Evolutionary conservation across 1,140 invertebrate genomes (phyloP).

Genomic region (Samia ricini): DNA sequence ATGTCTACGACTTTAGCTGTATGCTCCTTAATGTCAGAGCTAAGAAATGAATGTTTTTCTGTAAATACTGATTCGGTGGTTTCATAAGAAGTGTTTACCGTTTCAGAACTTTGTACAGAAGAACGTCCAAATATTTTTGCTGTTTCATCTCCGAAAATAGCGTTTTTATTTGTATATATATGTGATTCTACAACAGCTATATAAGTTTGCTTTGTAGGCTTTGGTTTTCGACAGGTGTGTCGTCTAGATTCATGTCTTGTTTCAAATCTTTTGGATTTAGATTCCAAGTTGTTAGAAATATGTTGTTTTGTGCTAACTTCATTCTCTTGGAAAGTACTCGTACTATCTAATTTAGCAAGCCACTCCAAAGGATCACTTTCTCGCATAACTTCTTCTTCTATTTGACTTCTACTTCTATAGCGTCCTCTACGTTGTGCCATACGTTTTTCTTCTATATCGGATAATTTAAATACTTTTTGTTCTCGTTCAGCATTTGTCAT

Average conservation of each 20-base stretch:
- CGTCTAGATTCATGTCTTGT: slow-evolving; percentile 21
- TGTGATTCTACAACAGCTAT: slow-evolving; percentile 64
- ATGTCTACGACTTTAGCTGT: slow-evolving; percentile 16
- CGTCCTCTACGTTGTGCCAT: slow-evolving; percentile 26
- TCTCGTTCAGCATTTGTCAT: slow-evolving; percentile 19
- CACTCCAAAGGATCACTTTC: slow-evolving; percentile 45
- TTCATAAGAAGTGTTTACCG: slow-evolving; percentile 25
- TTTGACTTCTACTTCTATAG: slow-evolving; percentile 39
- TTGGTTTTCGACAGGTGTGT: slow-evolving; percentile 16
- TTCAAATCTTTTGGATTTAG: slow-evolving; percentile 15
- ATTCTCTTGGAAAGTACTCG: slow-evolving; percentile 26
- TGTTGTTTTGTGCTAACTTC: slow-evolving; percentile 18
- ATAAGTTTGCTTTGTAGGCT: slow-evolving; percentile 45
- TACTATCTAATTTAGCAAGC: slow-evolving; percentile 37
- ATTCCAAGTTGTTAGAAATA: neutral
- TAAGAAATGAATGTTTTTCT: slow-evolving; percentile 27
- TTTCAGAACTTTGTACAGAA: slow-evolving; percentile 26
- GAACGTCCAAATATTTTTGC: slow-evolving; percentile 34
- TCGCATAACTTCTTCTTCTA: slow-evolving; percentile 44
- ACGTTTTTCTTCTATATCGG: slow-evolving; percentile 29
- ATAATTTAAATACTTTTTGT: slow-evolving; percentile 19
- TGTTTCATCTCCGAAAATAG: slow-evolving; percentile 40
- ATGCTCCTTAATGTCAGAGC: slow-evolving; percentile 9
- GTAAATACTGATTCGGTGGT: slow-evolving; percentile 21
- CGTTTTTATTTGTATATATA: slow-evolving; percentile 61